Conservation (phyloP, 1,140 invertebrate species). For the Hylyphantes graminicola region DNA sequence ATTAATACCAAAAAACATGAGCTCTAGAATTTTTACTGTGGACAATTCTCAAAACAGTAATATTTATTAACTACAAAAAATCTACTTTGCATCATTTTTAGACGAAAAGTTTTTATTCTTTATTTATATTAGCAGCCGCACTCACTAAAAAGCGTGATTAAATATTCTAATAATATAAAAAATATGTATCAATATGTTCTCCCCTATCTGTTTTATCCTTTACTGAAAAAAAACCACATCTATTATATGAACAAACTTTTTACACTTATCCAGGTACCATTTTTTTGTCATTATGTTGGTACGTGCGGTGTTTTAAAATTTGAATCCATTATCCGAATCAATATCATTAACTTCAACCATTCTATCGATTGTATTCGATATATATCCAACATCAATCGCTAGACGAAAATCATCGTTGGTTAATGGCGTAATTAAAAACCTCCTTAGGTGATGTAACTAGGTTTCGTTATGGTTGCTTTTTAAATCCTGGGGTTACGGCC, state of each 20-base stretch:
- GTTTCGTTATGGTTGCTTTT: slow-evolving; percentile 39
- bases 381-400: slow-evolving; percentile 45
- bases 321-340: slow-evolving; percentile 36
- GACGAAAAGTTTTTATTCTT: too few relatives aligned
- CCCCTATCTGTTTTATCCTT: background rate
- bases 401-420: slow-evolving; percentile 38
- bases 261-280: too few relatives aligned
- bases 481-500: slow-evolving; percentile 35
- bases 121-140: too few relatives aligned
- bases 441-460: slow-evolving; percentile 14
- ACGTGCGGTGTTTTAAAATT: background rate
- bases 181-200: too few relatives aligned
- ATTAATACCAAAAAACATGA: too few relatives aligned
- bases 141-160: too few relatives aligned
- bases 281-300: too few relatives aligned
- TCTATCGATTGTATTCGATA: slow-evolving; percentile 48
- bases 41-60: too few relatives aligned
- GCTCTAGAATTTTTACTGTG: too few relatives aligned
- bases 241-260: background rate
- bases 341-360: slow-evolving; percentile 40
- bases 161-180: too few relatives aligned
- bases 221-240: background rate
- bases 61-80: too few relatives aligned
- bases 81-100: too few relatives aligned
- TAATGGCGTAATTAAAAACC: slow-evolving; percentile 56